Evolutionary conservation across 1,140 invertebrate genomes (phyloP).

Genomic region (Phthorimaea operculella): DNA sequence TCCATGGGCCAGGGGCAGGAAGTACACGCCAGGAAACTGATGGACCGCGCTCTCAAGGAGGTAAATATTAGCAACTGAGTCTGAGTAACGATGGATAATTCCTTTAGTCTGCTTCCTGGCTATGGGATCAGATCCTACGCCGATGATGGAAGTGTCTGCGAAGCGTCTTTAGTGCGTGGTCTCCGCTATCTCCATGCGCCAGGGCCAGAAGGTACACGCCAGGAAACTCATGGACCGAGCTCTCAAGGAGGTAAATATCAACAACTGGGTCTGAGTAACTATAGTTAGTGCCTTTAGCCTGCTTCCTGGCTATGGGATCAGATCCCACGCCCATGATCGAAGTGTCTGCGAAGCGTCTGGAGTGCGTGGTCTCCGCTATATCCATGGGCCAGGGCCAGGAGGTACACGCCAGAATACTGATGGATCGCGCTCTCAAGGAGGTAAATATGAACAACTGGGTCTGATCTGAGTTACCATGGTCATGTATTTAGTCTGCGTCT

Average conservation of each 20-base stretch:
- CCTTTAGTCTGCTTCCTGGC: slow-evolving; percentile 91
- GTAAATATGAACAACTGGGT: no score
- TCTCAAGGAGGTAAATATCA: slow-evolving; percentile 74
- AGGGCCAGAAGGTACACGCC: slow-evolving; percentile 92
- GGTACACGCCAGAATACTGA: slow-evolving; percentile 83
- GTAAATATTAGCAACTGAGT: no score
- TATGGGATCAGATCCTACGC: slow-evolving; percentile 92
- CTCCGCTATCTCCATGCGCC: slow-evolving; percentile 88
- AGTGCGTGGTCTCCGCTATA: slow-evolving; percentile 74
- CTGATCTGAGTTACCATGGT: no score
- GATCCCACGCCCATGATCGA: slow-evolving; percentile 91
- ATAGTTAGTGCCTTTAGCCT: slow-evolving; percentile 86
- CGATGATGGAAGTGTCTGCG: slow-evolving; percentile 83
- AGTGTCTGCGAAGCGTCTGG: slow-evolving; percentile 80
- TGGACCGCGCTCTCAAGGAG: slow-evolving; percentile 74
- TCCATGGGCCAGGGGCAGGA: slow-evolving; percentile 97
- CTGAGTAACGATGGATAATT: no score
- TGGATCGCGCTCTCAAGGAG: slow-evolving; percentile 74
- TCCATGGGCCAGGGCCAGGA: slow-evolving; percentile 97
- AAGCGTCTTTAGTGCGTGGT: slow-evolving; percentile 79
- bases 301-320: slow-evolving; percentile 90
- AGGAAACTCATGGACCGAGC: slow-evolving; percentile 79
- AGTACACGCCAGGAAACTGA: slow-evolving; percentile 83
- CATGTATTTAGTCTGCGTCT: slow-evolving; percentile 86
- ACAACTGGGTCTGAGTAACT: no score